These are phyloP conservation scores for Bungarus multicinctus DNA, from an alignment of 2,113 vertebrate genomes.

Conservation along the genomic window DNA sequence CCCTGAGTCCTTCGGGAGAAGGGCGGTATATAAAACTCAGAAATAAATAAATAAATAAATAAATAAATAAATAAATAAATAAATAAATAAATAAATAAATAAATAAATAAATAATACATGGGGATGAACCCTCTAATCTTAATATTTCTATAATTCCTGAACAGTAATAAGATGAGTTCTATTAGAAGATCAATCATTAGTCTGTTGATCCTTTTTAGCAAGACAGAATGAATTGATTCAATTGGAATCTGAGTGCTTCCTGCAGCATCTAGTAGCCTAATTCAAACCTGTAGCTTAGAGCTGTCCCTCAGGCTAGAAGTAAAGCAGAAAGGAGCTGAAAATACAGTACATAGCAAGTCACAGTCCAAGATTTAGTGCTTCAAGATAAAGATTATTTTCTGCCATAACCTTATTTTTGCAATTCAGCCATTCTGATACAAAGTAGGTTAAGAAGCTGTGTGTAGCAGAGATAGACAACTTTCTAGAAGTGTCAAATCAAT, in stretches of 20 bases:
- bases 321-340: neutral
- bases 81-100: no score
- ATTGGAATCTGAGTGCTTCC: neutral
- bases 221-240: neutral
- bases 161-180: neutral
- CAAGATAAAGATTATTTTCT: neutral
- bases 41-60: no score
- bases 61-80: no score
- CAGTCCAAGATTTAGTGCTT: neutral
- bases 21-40: no score
- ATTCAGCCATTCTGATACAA: neutral
- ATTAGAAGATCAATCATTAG: neutral
- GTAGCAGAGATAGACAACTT: neutral
- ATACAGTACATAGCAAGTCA: neutral
- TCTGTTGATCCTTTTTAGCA: neutral
- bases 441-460: neutral
- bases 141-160: neutral
- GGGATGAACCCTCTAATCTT: neutral
- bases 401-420: neutral
- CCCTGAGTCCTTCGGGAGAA: no score
- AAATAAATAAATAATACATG: no score
- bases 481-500: neutral
- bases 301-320: neutral
- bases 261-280: neutral
- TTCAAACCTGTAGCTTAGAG: slow-evolving; percentile 4